Conservation (phyloP, 1,140 invertebrate species). For the Drosophila lowei region DNA sequence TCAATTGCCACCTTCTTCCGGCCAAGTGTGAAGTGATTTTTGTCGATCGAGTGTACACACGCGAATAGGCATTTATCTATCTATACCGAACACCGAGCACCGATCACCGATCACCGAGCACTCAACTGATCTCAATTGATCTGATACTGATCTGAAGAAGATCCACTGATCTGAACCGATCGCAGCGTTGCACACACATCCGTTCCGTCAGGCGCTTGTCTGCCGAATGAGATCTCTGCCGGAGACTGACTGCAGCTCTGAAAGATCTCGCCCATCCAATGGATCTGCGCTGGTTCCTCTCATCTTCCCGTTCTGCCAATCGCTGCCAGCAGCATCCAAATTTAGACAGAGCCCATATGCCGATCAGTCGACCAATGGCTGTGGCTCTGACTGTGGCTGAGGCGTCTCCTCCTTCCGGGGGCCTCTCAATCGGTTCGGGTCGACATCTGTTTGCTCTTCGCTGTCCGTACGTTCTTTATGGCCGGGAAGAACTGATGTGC, state of each 20-base stretch:
- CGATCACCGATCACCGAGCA: background rate
- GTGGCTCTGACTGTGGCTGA: slow-evolving; percentile 4
- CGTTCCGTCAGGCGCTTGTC: slow-evolving; percentile 64
- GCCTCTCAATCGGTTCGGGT: background rate
- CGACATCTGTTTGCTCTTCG: slow-evolving; percentile 32
- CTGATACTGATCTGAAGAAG: background rate
- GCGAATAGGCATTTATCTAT: slow-evolving; percentile 2
- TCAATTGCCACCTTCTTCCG: slow-evolving; percentile 75
- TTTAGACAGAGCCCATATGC: slow-evolving; percentile 40
- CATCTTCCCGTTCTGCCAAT: slow-evolving; percentile 40
- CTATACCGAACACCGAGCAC: background rate
- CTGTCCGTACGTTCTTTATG: background rate
- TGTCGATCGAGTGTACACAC: slow-evolving; percentile 3
- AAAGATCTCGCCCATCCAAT: slow-evolving; percentile 33
- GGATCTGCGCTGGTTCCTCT: slow-evolving; percentile 6
- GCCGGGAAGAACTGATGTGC: background rate
- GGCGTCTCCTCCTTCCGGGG: slow-evolving; percentile 15
- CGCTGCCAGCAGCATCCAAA: slow-evolving; percentile 58
- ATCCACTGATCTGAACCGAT: slow-evolving; percentile 1
- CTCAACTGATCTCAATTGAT: slow-evolving; percentile 3
- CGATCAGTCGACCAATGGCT: slow-evolving; percentile 25
- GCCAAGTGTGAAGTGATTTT: slow-evolving; percentile 65
- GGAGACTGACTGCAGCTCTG: background rate
- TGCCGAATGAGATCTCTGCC: slow-evolving; percentile 62
- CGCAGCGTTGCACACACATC: slow-evolving; percentile 50